phyloP scores from a whole-genome alignment of 2,113 vertebrate genomes.

The Myrmophylax atrothorax region DNA sequence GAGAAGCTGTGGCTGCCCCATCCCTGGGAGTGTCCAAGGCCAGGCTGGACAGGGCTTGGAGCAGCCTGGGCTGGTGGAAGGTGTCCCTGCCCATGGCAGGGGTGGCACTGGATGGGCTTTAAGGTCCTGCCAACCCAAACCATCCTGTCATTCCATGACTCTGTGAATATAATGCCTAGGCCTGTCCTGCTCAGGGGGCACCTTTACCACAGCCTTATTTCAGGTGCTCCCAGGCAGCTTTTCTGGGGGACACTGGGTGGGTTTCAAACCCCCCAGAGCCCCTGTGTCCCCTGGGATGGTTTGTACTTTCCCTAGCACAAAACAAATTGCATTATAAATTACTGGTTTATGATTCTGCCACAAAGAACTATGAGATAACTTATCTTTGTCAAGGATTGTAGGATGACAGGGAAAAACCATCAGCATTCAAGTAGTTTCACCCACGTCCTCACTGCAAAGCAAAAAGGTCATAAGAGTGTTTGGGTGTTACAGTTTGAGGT shows the following conservation, averaged over 20 bases:
- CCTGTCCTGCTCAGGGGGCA: not conserved
- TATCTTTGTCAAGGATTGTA: not conserved
- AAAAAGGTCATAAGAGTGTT: not conserved
- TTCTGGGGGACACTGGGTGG: accelerated
- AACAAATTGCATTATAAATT: not conserved
- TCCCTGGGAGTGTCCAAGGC: no score
- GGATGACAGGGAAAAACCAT: not conserved
- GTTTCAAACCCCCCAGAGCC: not conserved
- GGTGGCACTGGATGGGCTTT: no score
- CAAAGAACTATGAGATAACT: not conserved
- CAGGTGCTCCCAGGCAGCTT: not conserved
- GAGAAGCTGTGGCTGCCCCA: no score
- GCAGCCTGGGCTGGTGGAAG: not conserved
- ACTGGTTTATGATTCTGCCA: not conserved
- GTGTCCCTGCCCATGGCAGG: no score
- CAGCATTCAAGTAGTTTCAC: not conserved
- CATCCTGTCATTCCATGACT: not conserved
- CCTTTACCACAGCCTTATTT: not conserved
- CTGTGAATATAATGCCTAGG: not conserved
- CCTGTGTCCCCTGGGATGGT: not conserved
- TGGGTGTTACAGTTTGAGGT: not conserved
- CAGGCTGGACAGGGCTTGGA: not conserved
- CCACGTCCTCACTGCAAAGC: not conserved
- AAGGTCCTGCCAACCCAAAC: not conserved
- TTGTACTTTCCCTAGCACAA: not conserved